Percentiles rank a stretch among this genome's conserved stretches.
Conservation (phyloP, 2,797 vertebrate species). For the Falco cherrug region DNA sequence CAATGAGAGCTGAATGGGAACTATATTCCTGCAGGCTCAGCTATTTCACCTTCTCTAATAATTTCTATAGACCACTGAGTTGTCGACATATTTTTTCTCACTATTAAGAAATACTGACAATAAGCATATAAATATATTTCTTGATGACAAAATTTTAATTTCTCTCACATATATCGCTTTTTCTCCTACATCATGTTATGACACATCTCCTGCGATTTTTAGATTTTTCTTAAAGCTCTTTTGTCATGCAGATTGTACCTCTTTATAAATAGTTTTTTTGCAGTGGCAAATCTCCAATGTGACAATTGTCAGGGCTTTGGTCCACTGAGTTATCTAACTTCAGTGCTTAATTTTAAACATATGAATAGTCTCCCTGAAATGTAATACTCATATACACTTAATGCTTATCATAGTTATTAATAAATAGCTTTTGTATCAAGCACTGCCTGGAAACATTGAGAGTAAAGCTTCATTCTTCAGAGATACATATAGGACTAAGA, state of each 20-base stretch:
- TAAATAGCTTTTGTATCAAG: neutral
- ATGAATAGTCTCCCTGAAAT: neutral
- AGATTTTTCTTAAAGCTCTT: neutral
- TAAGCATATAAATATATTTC: neutral
- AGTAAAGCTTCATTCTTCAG: neutral
- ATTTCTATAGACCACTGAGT: neutral
- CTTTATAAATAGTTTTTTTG: neutral
- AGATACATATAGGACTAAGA: neutral
- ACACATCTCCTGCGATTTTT: neutral
- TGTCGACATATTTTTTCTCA: neutral
- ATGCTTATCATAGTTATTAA: neutral
- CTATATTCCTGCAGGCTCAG: constrained; percentile 33
- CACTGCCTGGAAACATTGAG: neutral
- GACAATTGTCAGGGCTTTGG: neutral
- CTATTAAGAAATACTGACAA: neutral
- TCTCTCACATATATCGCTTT: neutral
- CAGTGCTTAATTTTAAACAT: neutral
- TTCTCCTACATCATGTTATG: neutral
- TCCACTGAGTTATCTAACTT: neutral
- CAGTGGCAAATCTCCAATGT: neutral
- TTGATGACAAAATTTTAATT: neutral
- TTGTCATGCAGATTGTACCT: neutral
- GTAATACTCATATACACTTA: neutral
- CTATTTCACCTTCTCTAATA: constrained; percentile 12
- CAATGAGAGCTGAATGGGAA: constrained; percentile 29